Evolutionary conservation across 2,797 vertebrate genomes (phyloP), one percentile per base, ranked within the genome.

Genomic region (Halcyon smyrnensis): DNA sequence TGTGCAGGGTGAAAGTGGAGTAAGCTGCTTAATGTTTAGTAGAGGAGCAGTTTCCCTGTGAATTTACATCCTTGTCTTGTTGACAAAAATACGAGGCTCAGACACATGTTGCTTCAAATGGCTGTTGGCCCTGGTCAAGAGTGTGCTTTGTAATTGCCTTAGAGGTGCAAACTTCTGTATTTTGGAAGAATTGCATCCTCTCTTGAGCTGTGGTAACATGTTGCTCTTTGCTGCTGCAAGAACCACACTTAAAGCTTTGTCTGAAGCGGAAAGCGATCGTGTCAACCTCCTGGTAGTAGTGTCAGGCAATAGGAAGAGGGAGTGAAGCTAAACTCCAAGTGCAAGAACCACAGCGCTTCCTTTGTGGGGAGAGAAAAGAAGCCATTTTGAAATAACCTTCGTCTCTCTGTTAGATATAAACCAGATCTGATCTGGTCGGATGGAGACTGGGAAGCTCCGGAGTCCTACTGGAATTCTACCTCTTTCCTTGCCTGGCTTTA

Each of bases 401-500:
- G 0, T 93, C 76, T 97, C 65, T 82, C 73, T 88, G 84, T 64
- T 85, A 99, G 99, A 81, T 99, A 99, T 94, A 98, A 97, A 92
- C 99, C 99, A 81, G 99, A 99, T 39, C 15, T 99, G 94, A 98
- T 99, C 92, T 99, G 99, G 99, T 99, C 99, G 18, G 99, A 99
- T 87, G 99, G 99, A 12, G 99, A 99, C 92, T 99, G 99, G 99
- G 99, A 99, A 91, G 99, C 99, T 45, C 98, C 99, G 2, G 98
- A 99, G 74, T 98, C 98, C 1, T 99, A 99, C 97, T 99, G 99
- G 99, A 99, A 99, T 96, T 99, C 99, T 30, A 99, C 99, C 1
- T 70, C 97, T 34, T 99, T 99, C 95, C 98, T 99, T 78, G 98
- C 99, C 83, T 99, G 99, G 99, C 99, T 99, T 41, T 99, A 99